These are phyloP conservation scores for Centroberyx gerrardi DNA, from an alignment of 2,797 vertebrate genomes.

Conservation along the genomic window DNA sequence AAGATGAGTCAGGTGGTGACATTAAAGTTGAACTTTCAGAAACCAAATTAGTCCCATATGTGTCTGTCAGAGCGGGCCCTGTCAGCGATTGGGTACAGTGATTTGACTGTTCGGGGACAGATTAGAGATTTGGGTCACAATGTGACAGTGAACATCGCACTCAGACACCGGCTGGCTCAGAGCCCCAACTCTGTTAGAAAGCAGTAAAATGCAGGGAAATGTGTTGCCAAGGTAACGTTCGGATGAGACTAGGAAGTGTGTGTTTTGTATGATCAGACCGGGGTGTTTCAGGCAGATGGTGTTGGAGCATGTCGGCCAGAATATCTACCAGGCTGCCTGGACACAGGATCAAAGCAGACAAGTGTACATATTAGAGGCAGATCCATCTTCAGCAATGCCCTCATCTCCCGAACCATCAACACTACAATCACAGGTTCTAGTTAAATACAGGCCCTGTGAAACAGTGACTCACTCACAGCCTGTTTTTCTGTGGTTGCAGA, in stretches of 20 bases:
- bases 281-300: slow-evolving; percentile 58
- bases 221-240: slow-evolving; percentile 66
- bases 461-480: slow-evolving; percentile 62
- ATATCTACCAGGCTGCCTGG: slow-evolving; percentile 19
- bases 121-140: slow-evolving; percentile 41
- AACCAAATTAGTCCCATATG: slow-evolving; percentile 16
- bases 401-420: slow-evolving; percentile 25
- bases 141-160: slow-evolving; percentile 14
- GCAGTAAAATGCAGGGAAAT: slow-evolving; percentile 11
- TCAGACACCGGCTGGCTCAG: not conserved
- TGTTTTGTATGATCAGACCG: slow-evolving; percentile 34
- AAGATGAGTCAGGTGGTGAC: slow-evolving; percentile 69
- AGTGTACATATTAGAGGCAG: slow-evolving; percentile 18
- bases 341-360: slow-evolving; percentile 10
- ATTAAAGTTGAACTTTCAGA: slow-evolving; percentile 51
- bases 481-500: slow-evolving; percentile 29
- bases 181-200: slow-evolving; percentile 8
- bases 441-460: slow-evolving; percentile 51
- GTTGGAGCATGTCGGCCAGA: slow-evolving; percentile 22
- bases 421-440: slow-evolving; percentile 45
- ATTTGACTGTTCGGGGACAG: slow-evolving; percentile 38
- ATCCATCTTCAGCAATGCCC: slow-evolving; percentile 50
- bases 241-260: slow-evolving; percentile 11
- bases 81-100: not conserved
- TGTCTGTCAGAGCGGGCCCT: not conserved